Percentiles rank a stretch among this genome's conserved stretches.
These are phyloP conservation scores for Sphecodes monilicornis DNA, from an alignment of 2,888 invertebrate species.

Conservation along the genomic window DNA sequence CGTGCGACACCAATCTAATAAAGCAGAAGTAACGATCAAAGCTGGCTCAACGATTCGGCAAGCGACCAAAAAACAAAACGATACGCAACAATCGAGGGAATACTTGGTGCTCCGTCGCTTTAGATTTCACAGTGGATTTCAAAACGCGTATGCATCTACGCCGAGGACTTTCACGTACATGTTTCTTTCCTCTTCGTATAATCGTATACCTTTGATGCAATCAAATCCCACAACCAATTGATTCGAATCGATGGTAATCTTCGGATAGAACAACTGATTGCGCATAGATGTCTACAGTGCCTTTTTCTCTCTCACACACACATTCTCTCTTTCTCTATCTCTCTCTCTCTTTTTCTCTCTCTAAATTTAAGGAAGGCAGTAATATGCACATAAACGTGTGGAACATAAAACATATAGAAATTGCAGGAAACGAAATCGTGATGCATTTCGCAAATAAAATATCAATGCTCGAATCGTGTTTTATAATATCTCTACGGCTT, in stretches of 20 bases:
- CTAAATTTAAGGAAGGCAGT: not conserved
- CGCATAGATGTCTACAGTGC: not conserved
- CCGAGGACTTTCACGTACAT: not conserved
- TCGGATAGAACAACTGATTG: not conserved
- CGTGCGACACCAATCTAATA: slow-evolving; percentile 55
- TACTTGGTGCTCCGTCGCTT: not conserved
- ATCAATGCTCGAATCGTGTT: not conserved
- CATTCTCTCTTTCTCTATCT: not conserved
- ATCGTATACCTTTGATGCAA: not conserved
- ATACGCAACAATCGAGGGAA: slow-evolving; percentile 24
- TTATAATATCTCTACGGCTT: slow-evolving; percentile 4
- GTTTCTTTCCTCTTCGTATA: not conserved
- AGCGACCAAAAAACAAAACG: slow-evolving; percentile 45
- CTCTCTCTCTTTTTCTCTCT: not conserved
- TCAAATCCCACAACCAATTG: not conserved
- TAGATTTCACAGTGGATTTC: slow-evolving; percentile 17
- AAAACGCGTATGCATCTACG: not conserved
- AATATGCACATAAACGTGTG: not conserved
- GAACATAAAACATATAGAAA: slow-evolving; percentile 32
- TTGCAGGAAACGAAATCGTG: slow-evolving; percentile 21
- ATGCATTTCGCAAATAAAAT: slow-evolving; percentile 15
- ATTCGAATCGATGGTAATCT: not conserved
- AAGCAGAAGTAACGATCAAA: slow-evolving; percentile 63
- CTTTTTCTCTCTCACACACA: not conserved
- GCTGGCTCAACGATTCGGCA: slow-evolving; percentile 60